A percentile compares a stretch with the other conserved stretches of the same genome.
Evolutionary conservation across 30 jellyfish, hydroid and myxozoan species (phyloP).

Genomic region (Sanderia malayensis): DNA sequence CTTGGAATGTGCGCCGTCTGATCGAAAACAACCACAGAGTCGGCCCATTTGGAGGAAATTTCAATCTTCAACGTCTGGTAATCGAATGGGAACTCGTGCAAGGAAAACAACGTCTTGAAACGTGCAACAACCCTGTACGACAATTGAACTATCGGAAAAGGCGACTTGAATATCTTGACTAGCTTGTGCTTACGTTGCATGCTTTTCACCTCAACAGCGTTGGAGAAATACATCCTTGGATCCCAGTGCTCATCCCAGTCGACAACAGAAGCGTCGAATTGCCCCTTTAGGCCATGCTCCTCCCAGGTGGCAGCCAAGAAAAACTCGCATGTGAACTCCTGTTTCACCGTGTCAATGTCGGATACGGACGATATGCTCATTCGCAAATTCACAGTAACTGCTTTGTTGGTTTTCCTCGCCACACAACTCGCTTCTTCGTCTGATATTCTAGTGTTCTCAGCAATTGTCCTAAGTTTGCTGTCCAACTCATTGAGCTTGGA

Average conservation of each 20-base stretch:
- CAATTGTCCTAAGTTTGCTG: constrained; percentile 28
- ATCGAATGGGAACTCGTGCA: constrained; percentile 82
- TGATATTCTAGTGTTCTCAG: constrained; percentile 33
- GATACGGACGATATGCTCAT: constrained; percentile 62
- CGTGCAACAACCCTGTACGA: constrained; percentile 88
- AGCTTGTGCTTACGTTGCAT: constrained; percentile 61
- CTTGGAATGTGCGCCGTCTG: constrained; percentile 72
- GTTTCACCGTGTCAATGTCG: constrained; percentile 78
- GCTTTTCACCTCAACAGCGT: constrained; percentile 83
- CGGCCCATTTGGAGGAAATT: constrained; percentile 84
- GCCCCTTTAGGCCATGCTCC: constrained; percentile 62
- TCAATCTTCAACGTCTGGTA: constrained; percentile 72
- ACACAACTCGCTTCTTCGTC: constrained; percentile 47
- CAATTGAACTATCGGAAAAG: constrained; percentile 58
- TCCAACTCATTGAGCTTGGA: constrained; percentile 33
- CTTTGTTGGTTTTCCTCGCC: constrained; percentile 19
- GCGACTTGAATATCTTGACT: constrained; percentile 32
- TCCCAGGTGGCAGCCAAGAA: constrained; percentile 93
- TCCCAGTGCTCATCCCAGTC: constrained; percentile 84
- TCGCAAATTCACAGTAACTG: constrained; percentile 62
- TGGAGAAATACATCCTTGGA: constrained; percentile 81
- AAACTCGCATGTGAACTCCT: constrained; percentile 85
- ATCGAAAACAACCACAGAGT: constrained; percentile 58
- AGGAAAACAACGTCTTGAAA: constrained; percentile 70
- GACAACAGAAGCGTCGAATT: constrained; percentile 24